Evolutionary conservation across 37 sponge, comb jelly and placozoan genomes (phyloP).

Genomic region (Spongia lamella): DNA sequence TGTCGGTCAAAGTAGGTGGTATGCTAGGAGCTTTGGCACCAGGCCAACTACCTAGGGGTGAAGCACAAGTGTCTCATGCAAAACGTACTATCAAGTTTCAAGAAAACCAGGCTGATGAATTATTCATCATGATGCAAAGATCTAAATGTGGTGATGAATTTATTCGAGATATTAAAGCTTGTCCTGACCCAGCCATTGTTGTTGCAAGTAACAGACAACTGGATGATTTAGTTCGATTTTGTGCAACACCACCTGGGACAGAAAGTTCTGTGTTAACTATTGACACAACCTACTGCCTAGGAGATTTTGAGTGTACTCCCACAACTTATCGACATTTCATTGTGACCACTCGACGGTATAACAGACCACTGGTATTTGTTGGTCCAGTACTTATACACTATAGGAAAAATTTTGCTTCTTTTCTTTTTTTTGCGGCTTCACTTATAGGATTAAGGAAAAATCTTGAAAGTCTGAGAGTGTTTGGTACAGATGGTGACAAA

Average conservation of each 20-base stretch:
- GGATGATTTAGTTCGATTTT: slow-evolving; percentile 40
- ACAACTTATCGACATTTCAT: slow-evolving; percentile 40
- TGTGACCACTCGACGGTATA: slow-evolving; percentile 14
- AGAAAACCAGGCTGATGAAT: too few relatives aligned
- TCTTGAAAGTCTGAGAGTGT: slow-evolving; percentile 33
- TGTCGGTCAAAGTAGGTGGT: too few relatives aligned
- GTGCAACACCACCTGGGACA: slow-evolving; percentile 34
- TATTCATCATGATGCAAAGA: slow-evolving; percentile 49
- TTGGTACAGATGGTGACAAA: slow-evolving; percentile 53
- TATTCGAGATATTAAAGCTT: slow-evolving; percentile 24
- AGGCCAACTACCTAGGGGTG: too few relatives aligned
- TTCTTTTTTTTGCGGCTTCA: slow-evolving; percentile 42
- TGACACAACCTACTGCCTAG: slow-evolving; percentile 54
- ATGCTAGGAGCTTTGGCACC: too few relatives aligned
- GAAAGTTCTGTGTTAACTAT: slow-evolving; percentile 28
- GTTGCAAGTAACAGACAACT: slow-evolving; percentile 34
- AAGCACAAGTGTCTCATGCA: too few relatives aligned
- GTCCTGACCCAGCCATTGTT: slow-evolving; percentile 57
- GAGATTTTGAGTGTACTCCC: slow-evolving; percentile 52
- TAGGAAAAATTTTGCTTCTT: slow-evolving; percentile 36
- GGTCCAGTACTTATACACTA: slow-evolving; percentile 55
- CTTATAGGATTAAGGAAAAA: slow-evolving; percentile 35
- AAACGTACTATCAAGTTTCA: too few relatives aligned
- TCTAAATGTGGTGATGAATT: slow-evolving; percentile 35
- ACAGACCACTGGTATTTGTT: slow-evolving; percentile 22